phyloP scores from a whole-genome alignment of 2,888 invertebrate genomes.

The Notodonta ziczac region DNA sequence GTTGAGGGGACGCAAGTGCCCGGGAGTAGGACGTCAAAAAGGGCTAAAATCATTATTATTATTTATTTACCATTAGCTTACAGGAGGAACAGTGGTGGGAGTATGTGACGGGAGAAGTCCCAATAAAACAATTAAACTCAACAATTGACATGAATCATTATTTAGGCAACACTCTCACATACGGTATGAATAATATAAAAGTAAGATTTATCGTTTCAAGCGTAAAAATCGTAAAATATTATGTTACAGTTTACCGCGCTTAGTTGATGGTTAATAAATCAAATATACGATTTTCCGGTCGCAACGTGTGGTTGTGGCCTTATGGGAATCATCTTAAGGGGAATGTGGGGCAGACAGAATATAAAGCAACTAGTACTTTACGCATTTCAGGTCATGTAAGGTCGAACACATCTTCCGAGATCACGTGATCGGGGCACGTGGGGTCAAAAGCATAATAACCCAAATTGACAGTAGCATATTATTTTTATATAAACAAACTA shows the following conservation, averaged over 20 bases:
- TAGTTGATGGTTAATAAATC: constrained; percentile 50
- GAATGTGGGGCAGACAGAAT: constrained; percentile 12
- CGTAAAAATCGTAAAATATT: constrained; percentile 41
- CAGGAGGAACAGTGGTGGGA: too few relatives aligned
- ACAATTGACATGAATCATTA: too few relatives aligned
- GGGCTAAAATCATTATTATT: too few relatives aligned
- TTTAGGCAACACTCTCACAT: constrained; percentile 12
- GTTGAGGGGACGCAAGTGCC: too few relatives aligned
- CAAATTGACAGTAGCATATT: too few relatives aligned
- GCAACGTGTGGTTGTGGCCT: constrained; percentile 30
- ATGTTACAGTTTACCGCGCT: constrained; percentile 43
- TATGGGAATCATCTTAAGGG: constrained; percentile 15
- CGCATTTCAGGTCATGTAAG: neutral
- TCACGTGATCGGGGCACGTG: too few relatives aligned
- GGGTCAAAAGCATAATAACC: too few relatives aligned
- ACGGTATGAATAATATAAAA: constrained; percentile 35
- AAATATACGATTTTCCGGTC: constrained; percentile 48
- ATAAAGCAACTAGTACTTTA: constrained; percentile 10
- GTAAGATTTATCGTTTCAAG: constrained; percentile 38
- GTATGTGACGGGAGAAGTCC: too few relatives aligned
- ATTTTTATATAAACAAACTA: too few relatives aligned
- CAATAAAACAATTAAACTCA: too few relatives aligned
- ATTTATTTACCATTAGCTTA: too few relatives aligned
- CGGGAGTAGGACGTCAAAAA: too few relatives aligned
- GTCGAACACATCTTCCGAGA: neutral